These are phyloP conservation scores for Lepilemur ruficaudatus DNA, from an alignment of 2,797 vertebrate genomes.

Conservation along the genomic window DNA sequence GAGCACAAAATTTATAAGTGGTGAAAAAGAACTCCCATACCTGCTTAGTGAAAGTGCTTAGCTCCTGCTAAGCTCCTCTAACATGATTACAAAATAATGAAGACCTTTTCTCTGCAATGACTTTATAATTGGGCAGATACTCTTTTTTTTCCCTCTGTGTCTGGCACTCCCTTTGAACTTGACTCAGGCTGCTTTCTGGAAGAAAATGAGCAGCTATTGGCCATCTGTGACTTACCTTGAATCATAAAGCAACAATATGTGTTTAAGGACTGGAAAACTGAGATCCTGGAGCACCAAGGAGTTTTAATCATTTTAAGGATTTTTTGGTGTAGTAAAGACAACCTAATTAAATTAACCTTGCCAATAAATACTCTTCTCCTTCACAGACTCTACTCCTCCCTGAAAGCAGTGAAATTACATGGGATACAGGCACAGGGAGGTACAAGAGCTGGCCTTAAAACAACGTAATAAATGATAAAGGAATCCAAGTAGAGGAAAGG, in stretches of 20 bases:
- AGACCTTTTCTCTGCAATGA: not conserved
- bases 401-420: not conserved
- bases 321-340: not conserved
- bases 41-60: not conserved
- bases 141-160: not conserved
- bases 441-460: not conserved
- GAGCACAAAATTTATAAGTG: constrained; percentile 15
- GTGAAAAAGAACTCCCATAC: not conserved
- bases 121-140: not conserved
- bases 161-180: not conserved
- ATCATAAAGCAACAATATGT: constrained; percentile 16
- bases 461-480: not conserved
- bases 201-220: not conserved
- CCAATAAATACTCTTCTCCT: not conserved
- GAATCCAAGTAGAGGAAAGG: not conserved
- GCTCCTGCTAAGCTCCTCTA: constrained; percentile 6
- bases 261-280: not conserved
- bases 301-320: not conserved
- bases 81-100: constrained; percentile 7
- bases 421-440: not conserved
- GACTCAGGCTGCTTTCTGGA: not conserved
- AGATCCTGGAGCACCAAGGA: not conserved
- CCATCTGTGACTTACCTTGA: not conserved
- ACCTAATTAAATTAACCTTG: not conserved
- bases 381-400: not conserved